Evolutionary conservation across 92 coral and sea anemone species (phyloP).

Genomic region (Porites evermanni): DNA sequence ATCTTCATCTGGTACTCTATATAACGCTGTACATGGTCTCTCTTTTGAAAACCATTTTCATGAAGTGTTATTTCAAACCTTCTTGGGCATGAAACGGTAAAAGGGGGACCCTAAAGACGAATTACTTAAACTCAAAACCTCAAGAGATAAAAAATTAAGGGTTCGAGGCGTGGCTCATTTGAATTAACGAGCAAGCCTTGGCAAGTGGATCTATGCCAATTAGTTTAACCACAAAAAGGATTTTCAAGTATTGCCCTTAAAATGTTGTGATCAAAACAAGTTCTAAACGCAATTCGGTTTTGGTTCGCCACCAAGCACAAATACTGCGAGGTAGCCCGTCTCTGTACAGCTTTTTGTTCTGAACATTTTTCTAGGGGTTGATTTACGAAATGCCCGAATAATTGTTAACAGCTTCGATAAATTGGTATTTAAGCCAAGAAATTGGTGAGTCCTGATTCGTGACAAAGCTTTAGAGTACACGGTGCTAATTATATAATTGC

Average conservation of each 20-base stretch:
- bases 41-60: no score
- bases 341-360: not conserved
- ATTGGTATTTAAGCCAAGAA: not conserved
- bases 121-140: not conserved
- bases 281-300: slow-evolving; percentile 22
- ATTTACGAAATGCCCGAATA: not conserved
- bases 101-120: not conserved
- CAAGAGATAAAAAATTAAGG: not conserved
- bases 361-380: not conserved
- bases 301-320: slow-evolving; percentile 7
- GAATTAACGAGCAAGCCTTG: not conserved
- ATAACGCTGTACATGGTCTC: no score
- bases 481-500: slow-evolving; percentile 28
- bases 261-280: slow-evolving; percentile 49
- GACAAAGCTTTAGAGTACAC: not conserved
- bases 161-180: not conserved
- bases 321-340: slow-evolving; percentile 16
- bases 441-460: slow-evolving; percentile 7
- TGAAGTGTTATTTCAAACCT: no score
- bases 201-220: not conserved
- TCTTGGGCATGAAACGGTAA: not conserved
- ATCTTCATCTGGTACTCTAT: no score
- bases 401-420: not conserved
- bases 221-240: slow-evolving; percentile 18
- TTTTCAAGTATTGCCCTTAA: slow-evolving; percentile 47